phyloP scores from a whole-genome alignment of 2,888 invertebrate genomes.

The Diadegma fenestrale region DNA sequence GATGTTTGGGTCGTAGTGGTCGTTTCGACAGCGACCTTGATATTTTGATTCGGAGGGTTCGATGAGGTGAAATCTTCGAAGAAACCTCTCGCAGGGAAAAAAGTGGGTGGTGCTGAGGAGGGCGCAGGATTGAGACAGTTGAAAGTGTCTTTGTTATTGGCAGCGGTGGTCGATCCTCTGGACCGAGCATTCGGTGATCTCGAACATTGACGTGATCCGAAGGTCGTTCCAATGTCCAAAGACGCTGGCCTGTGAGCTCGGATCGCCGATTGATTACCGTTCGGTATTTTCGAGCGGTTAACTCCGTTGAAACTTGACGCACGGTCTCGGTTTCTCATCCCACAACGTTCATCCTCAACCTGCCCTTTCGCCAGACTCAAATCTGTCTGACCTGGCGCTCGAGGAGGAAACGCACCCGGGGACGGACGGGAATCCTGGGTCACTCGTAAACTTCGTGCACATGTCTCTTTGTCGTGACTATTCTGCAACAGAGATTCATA shows the following conservation, averaged over 20 bases:
- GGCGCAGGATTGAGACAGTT: conserved; percentile 69
- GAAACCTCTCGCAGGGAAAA: conserved; percentile 75
- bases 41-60: conserved; percentile 73
- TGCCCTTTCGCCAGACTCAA: conserved; percentile 72
- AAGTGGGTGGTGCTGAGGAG: conserved; percentile 77
- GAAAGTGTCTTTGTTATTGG: conserved; percentile 60
- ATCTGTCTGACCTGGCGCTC: conserved; percentile 75
- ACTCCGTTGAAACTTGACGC: conserved; percentile 55
- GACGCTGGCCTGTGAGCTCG: conserved; percentile 78
- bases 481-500: conserved; percentile 78
- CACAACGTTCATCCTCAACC: conserved; percentile 68
- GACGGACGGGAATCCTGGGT: conserved; percentile 83
- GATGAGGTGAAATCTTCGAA: conserved; percentile 75
- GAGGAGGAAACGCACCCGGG: conserved; percentile 86
- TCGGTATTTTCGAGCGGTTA: conserved; percentile 48
- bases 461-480: conserved; percentile 84
- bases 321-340: conserved; percentile 68
- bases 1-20: conserved; percentile 78
- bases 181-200: conserved; percentile 60
- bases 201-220: conserved; percentile 64
- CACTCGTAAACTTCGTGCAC: conserved; percentile 81
- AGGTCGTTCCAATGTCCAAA: conserved; percentile 77
- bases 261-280: conserved; percentile 60
- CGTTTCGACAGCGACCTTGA: conserved; percentile 67
- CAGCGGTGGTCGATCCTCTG: neutral